Conservation (phyloP, 2,888 invertebrate genomes). For the Drosophila colorata region DNA sequence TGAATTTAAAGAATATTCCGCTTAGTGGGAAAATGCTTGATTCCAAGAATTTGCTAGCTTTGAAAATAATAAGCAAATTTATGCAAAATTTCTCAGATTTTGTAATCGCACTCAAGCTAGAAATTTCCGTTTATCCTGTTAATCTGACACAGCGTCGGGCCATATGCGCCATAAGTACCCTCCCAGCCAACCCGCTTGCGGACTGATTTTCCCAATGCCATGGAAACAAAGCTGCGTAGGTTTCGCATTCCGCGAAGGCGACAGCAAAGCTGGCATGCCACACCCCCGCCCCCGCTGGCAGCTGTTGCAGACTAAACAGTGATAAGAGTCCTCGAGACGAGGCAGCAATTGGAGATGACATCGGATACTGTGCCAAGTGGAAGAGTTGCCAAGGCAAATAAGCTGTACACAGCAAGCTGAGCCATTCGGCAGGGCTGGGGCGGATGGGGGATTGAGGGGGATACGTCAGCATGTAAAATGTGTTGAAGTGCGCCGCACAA, state of each 20-base stretch:
- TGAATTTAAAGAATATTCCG: background rate
- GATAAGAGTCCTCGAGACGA: conserved; percentile 32
- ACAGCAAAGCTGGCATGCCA: conserved; percentile 14
- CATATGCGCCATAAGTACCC: conserved; percentile 8
- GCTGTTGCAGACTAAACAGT: conserved; percentile 17
- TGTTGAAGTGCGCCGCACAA: conserved; percentile 50
- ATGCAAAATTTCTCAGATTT: background rate
- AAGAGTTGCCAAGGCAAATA: conserved; percentile 40
- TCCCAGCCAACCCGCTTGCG: background rate
- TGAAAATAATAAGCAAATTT: background rate
- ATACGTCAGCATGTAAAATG: conserved; percentile 34
- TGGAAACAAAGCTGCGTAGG: conserved; percentile 27
- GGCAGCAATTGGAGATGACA: conserved; percentile 25
- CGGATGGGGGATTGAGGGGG: background rate
- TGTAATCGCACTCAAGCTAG: conserved; percentile 1
- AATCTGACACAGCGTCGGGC: conserved; percentile 2
- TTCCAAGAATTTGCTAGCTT: too few relatives aligned
- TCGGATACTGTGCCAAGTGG: conserved; percentile 25
- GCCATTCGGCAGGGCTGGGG: background rate
- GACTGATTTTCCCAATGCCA: conserved; percentile 4
- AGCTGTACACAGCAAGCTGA: conserved; percentile 7
- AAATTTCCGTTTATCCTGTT: conserved; percentile 16
- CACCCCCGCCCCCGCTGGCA: background rate
- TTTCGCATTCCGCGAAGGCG: conserved; percentile 25
- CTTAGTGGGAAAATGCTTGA: background rate